These are phyloP conservation scores for Labia minor DNA, from an alignment of 2,888 invertebrate species.

Conservation along the genomic window DNA sequence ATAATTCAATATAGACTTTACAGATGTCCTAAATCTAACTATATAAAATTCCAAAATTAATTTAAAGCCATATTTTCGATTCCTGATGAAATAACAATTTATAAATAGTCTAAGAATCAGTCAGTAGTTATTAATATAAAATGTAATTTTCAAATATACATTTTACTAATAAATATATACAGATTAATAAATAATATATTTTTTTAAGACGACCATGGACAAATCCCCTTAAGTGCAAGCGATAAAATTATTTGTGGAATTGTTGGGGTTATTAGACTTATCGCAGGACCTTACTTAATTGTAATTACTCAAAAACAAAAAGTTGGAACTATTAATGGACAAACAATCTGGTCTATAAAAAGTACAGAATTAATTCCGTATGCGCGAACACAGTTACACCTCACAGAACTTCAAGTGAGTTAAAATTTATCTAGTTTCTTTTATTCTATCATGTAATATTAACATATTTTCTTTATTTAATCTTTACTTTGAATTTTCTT, in stretches of 20 bases:
- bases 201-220: slow-evolving; percentile 43
- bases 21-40: no score
- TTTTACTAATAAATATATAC: no score
- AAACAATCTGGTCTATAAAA: slow-evolving; percentile 66
- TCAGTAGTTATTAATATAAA: no score
- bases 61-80: no score
- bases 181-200: no score
- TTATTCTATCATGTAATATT: slow-evolving; percentile 5
- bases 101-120: no score
- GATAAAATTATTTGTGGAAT: slow-evolving; percentile 67
- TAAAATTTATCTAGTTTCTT: no score
- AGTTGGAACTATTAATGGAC: slow-evolving; percentile 70
- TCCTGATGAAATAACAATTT: no score
- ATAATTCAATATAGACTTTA: no score
- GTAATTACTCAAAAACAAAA: slow-evolving; percentile 76
- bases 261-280: slow-evolving; percentile 69
- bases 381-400: slow-evolving; percentile 69
- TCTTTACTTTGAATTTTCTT: slow-evolving; percentile 21
- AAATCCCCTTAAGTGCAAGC: slow-evolving; percentile 51
- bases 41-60: no score
- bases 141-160: no score
- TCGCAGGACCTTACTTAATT: slow-evolving; percentile 78
- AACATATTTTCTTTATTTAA: slow-evolving; percentile 13
- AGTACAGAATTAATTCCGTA: slow-evolving; percentile 79
- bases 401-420: slow-evolving; percentile 64